Evolutionary conservation across 53 echinoderm and acorn worm species (phyloP).

Genomic region (Henricia sp.): DNA sequence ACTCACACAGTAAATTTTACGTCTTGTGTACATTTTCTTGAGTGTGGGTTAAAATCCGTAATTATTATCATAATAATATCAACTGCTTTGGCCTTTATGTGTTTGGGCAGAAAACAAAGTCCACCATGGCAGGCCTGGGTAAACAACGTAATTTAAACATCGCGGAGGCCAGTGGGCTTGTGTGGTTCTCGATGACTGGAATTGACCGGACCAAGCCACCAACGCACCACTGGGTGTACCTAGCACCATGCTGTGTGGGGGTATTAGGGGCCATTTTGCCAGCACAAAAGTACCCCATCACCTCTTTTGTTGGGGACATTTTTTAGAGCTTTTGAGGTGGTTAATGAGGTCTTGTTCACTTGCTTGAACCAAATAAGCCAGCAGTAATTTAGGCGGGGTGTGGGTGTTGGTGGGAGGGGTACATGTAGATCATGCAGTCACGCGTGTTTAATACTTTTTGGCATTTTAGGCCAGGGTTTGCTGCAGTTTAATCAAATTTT

Average conservation of each 20-base stretch:
- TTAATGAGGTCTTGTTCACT: conserved; percentile 57
- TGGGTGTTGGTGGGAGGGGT: no score
- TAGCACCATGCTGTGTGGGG: conserved; percentile 29
- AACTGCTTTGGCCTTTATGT: conserved; percentile 25
- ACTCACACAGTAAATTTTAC: conserved; percentile 17
- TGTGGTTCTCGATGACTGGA: conserved; percentile 15
- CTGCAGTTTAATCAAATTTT: no score
- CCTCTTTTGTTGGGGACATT: conserved; percentile 38
- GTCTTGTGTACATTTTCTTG: conserved; percentile 43
- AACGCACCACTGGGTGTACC: no score
- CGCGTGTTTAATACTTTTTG: no score
- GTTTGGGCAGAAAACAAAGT: conserved; percentile 61
- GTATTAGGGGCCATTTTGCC: conserved; percentile 30
- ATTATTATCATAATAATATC: conserved; percentile 63
- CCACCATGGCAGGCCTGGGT: conserved; percentile 44
- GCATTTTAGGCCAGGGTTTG: no score
- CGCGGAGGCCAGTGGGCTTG: conserved; percentile 16
- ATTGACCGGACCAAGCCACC: no score
- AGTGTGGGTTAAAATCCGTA: conserved; percentile 25
- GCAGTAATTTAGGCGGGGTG: not conserved
- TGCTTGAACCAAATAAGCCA: conserved; percentile 2
- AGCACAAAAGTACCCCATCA: conserved; percentile 39
- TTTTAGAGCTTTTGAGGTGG: conserved; percentile 9
- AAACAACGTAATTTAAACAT: conserved; percentile 52
- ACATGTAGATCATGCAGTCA: no score